Percentiles rank a stretch among this genome's conserved stretches.
Evolutionary conservation across 2,797 vertebrate genomes (phyloP).

Genomic region (Furcifer pardalis): DNA sequence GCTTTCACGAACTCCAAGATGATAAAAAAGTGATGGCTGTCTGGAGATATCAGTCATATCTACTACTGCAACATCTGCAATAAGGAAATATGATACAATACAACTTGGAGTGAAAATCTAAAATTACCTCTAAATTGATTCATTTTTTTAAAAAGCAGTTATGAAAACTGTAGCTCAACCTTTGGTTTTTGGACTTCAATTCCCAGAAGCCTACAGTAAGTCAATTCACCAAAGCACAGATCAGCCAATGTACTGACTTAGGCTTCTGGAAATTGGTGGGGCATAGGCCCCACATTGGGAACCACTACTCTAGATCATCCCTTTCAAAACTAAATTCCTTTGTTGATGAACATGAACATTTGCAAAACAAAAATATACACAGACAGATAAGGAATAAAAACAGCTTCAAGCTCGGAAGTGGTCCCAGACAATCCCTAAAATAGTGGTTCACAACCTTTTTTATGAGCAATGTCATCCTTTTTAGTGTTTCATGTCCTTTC

Average conservation of each 20-base stretch:
- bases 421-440: not conserved
- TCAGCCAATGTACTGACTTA: too few relatives aligned
- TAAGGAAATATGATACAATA: constrained; percentile 12
- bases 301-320: not conserved
- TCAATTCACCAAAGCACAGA: too few relatives aligned
- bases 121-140: fast-evolving
- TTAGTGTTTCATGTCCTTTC: too few relatives aligned
- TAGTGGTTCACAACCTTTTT: too few relatives aligned
- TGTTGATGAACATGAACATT: not conserved
- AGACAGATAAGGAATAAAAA: not conserved
- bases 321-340: not conserved
- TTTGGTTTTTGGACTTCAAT: too few relatives aligned
- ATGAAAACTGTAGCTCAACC: too few relatives aligned
- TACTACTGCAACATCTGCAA: constrained; percentile 92
- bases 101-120: not conserved
- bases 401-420: not conserved
- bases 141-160: not conserved
- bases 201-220: too few relatives aligned
- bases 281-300: too few relatives aligned
- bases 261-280: too few relatives aligned
- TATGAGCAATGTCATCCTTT: too few relatives aligned
- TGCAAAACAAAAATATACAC: not conserved
- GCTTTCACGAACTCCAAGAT: constrained; percentile 94
- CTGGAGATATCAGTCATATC: constrained; percentile 94
- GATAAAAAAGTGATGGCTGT: constrained; percentile 93